Conservation (phyloP, 2,888 invertebrate genomes). For the Isoperla grammatica region DNA sequence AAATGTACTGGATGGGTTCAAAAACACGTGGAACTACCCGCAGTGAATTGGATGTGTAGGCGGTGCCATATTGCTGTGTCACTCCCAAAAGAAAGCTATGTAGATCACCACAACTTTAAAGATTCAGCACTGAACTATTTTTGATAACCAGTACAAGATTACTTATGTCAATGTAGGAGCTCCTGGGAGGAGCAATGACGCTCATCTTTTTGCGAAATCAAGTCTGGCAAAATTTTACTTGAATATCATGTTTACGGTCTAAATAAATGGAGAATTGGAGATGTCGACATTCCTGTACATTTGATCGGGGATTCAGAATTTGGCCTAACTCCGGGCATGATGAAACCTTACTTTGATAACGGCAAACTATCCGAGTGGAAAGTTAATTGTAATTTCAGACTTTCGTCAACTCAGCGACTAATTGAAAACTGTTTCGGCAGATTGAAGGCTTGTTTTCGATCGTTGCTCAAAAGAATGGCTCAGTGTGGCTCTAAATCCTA, state of each 20-base stretch:
- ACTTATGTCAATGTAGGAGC: not conserved
- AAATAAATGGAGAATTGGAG: not conserved
- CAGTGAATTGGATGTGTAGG: slow-evolving; percentile 16
- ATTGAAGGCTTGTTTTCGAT: not conserved
- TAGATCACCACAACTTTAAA: not conserved
- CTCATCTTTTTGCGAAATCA: not conserved
- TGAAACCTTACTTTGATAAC: not conserved
- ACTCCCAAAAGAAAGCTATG: not conserved
- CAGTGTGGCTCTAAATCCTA: no score
- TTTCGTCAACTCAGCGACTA: not conserved
- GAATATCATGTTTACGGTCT: not conserved
- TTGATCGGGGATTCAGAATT: not conserved
- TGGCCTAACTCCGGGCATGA: not conserved
- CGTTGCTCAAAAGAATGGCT: not conserved
- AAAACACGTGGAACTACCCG: slow-evolving; percentile 20
- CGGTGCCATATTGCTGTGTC: slow-evolving; percentile 16
- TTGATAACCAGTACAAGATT: not conserved
- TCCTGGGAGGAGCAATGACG: not conserved
- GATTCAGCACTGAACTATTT: not conserved
- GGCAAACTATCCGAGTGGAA: not conserved
- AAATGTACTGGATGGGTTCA: slow-evolving; percentile 6
- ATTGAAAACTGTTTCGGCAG: not conserved
- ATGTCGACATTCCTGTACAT: not conserved
- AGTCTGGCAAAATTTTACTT: not conserved
- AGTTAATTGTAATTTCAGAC: not conserved